Evolutionary conservation across 2,888 invertebrate species (phyloP).

Genomic region (Onchidella celtica): DNA sequence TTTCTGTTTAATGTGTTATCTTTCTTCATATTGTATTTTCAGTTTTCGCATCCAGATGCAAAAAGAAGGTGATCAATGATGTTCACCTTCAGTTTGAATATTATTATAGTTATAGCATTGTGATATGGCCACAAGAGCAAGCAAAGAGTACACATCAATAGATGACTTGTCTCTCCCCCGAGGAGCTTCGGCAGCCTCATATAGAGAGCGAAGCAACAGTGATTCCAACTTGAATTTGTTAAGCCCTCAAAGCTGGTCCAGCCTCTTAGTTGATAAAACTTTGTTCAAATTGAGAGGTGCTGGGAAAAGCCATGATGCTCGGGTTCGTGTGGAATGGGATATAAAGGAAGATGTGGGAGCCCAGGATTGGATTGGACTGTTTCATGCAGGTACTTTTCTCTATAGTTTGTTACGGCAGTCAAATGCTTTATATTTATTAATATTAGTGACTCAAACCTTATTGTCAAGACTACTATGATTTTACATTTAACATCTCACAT

Average conservation of each 20-base stretch:
- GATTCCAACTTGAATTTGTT: slow-evolving; percentile 71
- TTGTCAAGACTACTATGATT: too few relatives aligned
- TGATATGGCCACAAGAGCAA: slow-evolving; percentile 55
- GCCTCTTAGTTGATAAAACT: slow-evolving; percentile 72
- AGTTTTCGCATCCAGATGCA: too few relatives aligned
- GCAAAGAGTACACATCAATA: slow-evolving; percentile 61
- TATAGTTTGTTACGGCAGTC: too few relatives aligned
- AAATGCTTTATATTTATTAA: too few relatives aligned
- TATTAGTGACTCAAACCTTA: too few relatives aligned
- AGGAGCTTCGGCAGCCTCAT: slow-evolving; percentile 58
- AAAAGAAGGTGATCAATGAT: too few relatives aligned
- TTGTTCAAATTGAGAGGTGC: slow-evolving; percentile 28
- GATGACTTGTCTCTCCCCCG: slow-evolving; percentile 72
- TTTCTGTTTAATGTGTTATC: neutral
- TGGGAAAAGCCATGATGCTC: slow-evolving; percentile 32
- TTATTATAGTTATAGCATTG: neutral
- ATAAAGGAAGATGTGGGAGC: slow-evolving; percentile 78
- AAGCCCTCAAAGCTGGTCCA: slow-evolving; percentile 68
- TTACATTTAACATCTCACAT: too few relatives aligned
- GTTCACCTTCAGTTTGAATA: neutral
- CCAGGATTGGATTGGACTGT: slow-evolving; percentile 81
- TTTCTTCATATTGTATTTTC: too few relatives aligned
- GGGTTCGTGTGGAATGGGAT: slow-evolving; percentile 78
- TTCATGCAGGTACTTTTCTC: slow-evolving; percentile 75
- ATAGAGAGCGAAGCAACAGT: slow-evolving; percentile 71